These are phyloP conservation scores for Harpalus rufipes DNA, from an alignment of 2,888 invertebrate species.

Conservation along the genomic window DNA sequence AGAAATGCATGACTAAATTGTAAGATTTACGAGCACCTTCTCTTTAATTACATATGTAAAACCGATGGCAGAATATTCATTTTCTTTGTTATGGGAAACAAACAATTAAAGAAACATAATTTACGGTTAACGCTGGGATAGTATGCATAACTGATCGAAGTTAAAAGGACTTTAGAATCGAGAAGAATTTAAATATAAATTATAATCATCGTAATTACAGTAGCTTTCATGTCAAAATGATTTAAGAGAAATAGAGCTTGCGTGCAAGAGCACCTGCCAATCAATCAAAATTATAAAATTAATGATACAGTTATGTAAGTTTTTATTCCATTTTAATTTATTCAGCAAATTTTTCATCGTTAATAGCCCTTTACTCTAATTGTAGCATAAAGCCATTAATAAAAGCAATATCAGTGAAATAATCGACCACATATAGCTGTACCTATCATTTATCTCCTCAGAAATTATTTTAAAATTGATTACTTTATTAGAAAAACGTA, in stretches of 20 bases:
- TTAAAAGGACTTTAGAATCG: conserved; percentile 4
- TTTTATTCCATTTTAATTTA: conserved; percentile 31
- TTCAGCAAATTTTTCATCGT: conserved; percentile 24
- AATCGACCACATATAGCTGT: background rate
- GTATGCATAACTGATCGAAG: conserved; percentile 17
- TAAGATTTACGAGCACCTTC: conserved; percentile 5
- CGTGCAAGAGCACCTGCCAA: conserved; percentile 22
- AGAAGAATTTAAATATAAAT: conserved; percentile 45
- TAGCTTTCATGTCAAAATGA: conserved; percentile 39
- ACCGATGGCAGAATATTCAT: conserved; percentile 18
- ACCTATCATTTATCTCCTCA: background rate
- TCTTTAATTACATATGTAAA: conserved; percentile 12
- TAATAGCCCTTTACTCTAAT: conserved; percentile 22
- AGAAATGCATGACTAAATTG: background rate
- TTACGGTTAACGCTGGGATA: conserved; percentile 14
- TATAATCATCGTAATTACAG: conserved; percentile 50
- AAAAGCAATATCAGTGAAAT: background rate
- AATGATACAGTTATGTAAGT: conserved; percentile 36
- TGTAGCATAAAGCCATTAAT: background rate
- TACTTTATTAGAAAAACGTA: background rate
- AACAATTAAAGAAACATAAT: background rate
- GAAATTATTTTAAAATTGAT: background rate
- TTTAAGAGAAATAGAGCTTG: conserved; percentile 31
- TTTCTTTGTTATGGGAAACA: conserved; percentile 27
- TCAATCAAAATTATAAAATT: conserved; percentile 43